These are phyloP conservation scores for Pao palembangensis DNA, from an alignment of 2,113 vertebrate species.

Conservation along the genomic window DNA sequence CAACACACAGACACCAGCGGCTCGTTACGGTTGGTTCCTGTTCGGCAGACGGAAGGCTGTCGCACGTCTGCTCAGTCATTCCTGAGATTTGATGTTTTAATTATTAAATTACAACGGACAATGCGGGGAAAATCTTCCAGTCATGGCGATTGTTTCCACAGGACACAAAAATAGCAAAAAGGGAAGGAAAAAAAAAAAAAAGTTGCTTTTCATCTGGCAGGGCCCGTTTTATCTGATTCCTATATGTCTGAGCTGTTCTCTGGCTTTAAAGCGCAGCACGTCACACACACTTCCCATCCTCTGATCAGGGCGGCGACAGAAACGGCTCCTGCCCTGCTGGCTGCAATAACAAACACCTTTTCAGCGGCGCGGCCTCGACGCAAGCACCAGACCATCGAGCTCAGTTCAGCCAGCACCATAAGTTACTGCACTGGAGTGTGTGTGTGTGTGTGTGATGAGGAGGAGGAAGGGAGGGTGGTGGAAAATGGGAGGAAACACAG, in stretches of 20 bases:
- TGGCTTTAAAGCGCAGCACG: slow-evolving; percentile 4
- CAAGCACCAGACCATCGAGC: slow-evolving; percentile 43
- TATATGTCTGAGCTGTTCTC: not conserved
- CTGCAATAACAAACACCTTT: slow-evolving; percentile 29
- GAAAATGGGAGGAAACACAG: slow-evolving; percentile 6
- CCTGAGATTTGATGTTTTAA: too few relatives aligned
- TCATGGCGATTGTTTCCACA: too few relatives aligned
- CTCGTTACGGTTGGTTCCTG: not conserved
- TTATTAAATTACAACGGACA: too few relatives aligned
- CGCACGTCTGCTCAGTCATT: slow-evolving; percentile 13
- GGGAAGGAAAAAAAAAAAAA: not conserved
- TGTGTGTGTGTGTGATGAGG: slow-evolving; percentile 25
- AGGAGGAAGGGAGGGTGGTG: slow-evolving; percentile 29
- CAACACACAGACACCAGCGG: not conserved
- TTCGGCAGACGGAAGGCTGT: not conserved
- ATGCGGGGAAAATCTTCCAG: too few relatives aligned
- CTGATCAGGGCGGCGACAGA: slow-evolving; percentile 9
- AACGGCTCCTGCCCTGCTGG: slow-evolving; percentile 5
- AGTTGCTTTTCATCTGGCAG: slow-evolving; percentile 18
- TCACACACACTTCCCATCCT: slow-evolving; percentile 11
- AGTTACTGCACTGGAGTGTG: slow-evolving; percentile 24
- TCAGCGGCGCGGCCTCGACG: slow-evolving; percentile 7
- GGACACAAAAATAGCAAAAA: not conserved
- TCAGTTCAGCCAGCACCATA: slow-evolving; percentile 26
- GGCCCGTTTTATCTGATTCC: not conserved